Base-by-base conservation (phyloP, 2,888 invertebrate genomes). In the Lycaena phlaeas region DNA sequence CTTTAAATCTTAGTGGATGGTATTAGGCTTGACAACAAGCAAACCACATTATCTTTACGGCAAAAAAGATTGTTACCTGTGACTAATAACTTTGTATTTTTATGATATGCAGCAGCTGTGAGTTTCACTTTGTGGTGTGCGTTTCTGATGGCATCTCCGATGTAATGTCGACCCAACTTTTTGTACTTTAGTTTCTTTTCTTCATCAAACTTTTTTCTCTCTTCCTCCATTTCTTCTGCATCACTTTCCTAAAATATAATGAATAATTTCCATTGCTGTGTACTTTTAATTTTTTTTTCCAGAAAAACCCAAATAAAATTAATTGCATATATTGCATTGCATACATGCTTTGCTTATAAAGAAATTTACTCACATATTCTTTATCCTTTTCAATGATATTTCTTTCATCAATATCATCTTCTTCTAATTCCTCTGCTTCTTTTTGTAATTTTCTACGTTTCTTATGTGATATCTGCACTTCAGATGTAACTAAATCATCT, bases 81-180 rank as follows among this genome's bases (percentile, higher is more conserved):
- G 0, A 98, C 93, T 40, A 99, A 78, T 50, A 98, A 88, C 64
- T 90, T 92, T 0, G 90, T 90, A 1, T 87, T 82, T 50, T 88
- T 88, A 66, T 97, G 95, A 70, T 95, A 98, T 31, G 92, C 90
- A 0, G 92, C 92, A 0, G 95, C 88, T 0, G 96, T 93, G 1
- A 98, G 70, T 40, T 85, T 72, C 0, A 90, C 89, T 48, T 89
- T 86, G 30, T 77, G 81, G 51, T 88, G 72, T 9, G 88, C 85
- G 61, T 89, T 90, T 14, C 88, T 81, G 0, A 90, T 88, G 17
- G 90, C 88, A 51, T 93, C 90, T 0, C 89, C 88, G 38, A 95
- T 86, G 65, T 91, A 94, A 67, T 94, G 91, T 18, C 92, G 88
- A 0, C 87, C 87, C 1, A 91, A 56, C 61, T 91, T 90, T 52